These are phyloP conservation scores for Drosophila falleni DNA, from an alignment of 2,888 invertebrate species.

Conservation along the genomic window DNA sequence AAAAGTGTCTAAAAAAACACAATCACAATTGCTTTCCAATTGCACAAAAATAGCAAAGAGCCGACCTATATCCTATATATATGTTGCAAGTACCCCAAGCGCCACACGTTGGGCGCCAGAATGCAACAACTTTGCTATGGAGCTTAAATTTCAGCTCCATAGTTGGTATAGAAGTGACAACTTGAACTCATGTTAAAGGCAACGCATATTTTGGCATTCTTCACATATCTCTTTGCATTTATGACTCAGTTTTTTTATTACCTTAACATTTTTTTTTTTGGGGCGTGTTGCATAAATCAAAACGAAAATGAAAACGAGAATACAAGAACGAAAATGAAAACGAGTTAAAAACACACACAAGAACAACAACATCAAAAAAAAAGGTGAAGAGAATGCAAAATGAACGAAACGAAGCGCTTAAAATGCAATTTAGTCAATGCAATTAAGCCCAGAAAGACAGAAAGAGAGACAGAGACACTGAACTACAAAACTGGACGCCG, in stretches of 20 bases:
- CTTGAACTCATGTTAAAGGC: background rate
- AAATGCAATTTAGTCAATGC: constrained; percentile 76
- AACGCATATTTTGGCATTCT: background rate
- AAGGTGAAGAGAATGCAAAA: constrained; percentile 29
- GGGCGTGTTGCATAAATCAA: constrained; percentile 30
- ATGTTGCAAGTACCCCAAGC: background rate
- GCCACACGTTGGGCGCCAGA: constrained; percentile 6
- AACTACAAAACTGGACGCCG: background rate
- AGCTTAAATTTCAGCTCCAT: background rate
- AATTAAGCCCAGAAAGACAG: constrained; percentile 56
- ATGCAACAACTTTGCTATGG: background rate
- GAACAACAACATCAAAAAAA: background rate
- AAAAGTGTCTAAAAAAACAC: background rate
- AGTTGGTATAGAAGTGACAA: background rate
- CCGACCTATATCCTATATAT: background rate
- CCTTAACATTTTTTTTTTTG: background rate
- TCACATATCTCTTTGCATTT: constrained; percentile 14
- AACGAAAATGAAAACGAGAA: constrained; percentile 27
- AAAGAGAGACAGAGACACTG: background rate
- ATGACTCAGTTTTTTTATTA: constrained; percentile 20
- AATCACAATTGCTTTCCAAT: constrained; percentile 16
- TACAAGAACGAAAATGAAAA: constrained; percentile 47
- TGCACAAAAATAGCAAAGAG: background rate
- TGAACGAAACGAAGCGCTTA: constrained; percentile 52
- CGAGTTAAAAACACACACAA: constrained; percentile 2